Evolutionary conservation across 2,888 invertebrate genomes (phyloP), one percentile per base, ranked within the genome.

Genomic region (Noctua janthina): DNA sequence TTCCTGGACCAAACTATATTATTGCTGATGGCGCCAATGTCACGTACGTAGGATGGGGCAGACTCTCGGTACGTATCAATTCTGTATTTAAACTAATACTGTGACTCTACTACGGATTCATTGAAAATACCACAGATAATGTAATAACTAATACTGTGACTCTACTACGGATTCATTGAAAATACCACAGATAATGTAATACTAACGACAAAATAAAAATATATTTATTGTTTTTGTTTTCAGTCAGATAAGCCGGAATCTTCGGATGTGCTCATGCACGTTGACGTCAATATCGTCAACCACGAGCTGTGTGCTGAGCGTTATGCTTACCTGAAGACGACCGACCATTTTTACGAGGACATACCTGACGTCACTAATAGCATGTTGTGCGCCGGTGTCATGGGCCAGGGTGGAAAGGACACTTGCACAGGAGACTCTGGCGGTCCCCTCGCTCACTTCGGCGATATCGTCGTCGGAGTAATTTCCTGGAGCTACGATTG

Each of bases 371-470:
- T 86, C 20, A 86, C 39, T 23, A n/a, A 23, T 5, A n/a, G 43
- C 17, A 94, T 95, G 94, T 10, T 95, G 49, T 95, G 95, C 88
- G 92, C 94, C 46, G 95, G 95, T 46, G 83, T 91, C 51, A 76
- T 81, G 46, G 74, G 70, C 49, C 82, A 90, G 7, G 92, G 94
- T 6, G 94, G 93, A 51, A 91, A 91, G 83, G 95, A 94, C 87
- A 90, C 94, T 10, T 96, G 96, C 88, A 94, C 96, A 91, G 97
- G 97, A 35, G 97, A 97, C 93, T 96, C 96, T 75, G 97, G 97
- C 11, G 97, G 97, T n/a, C 97, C 97, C n/a, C 91, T 97, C 29
- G 72, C 72, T 13, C 93, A 95, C 56, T 56, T 56, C 51, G 91
- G 93, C 43, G 81, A 93, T 78, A 91, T 94, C 78, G 82, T 96